Evolutionary conservation across 2,888 invertebrate genomes (phyloP), one percentile per base, ranked within the genome.

Genomic region (Chymomyza caudatula): DNA sequence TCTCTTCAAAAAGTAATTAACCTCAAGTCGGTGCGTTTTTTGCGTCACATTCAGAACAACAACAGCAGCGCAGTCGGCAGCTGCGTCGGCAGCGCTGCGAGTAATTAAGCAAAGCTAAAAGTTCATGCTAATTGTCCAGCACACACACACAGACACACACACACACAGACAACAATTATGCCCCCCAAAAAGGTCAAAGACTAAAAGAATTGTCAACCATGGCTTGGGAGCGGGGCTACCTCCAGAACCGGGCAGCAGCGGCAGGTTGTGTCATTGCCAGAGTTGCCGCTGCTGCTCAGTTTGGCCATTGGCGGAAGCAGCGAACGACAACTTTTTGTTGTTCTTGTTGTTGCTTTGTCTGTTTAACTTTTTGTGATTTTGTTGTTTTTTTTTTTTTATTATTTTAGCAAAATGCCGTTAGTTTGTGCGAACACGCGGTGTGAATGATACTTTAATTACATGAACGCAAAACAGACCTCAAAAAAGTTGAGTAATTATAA

Each of bases 21-120:
- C 80, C 80, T 74, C 82, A 68, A 69, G 71, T 65, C 63, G 59
- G 60, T 62, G 62, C 53, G 37, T 37, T 37, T 44, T 47, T 47
- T 69, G 67, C 67, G 67, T 60, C 67, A 47, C 17, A 6, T 60
- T 77, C 66, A 71, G 71, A 74, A 68, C 49, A 63, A 57, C 62
- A 64, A 64, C 76, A 65, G 69, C 74, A 49, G 37, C 69, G 69
- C 47, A 49, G n/a, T 58, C 6, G n/a, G 25, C 15, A 20, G 13
- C 15, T 3, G 4, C 4, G 22, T 56, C 59, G 60, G 68, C 37
- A 23, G 25, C 49, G 20, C 49, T 66, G 60, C 44, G 15, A 70
- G 84, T 82, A 82, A 85, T 82, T 82, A 82, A 82, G 85, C 85
- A 82, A 77, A 82, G 82, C 82, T 85, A 85, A 82, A 85, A 82